Percentiles rank a stretch among this genome's conserved stretches.
Conservation (phyloP, 2,888 invertebrate genomes). For the Spatulosminthurus flaviceps region DNA sequence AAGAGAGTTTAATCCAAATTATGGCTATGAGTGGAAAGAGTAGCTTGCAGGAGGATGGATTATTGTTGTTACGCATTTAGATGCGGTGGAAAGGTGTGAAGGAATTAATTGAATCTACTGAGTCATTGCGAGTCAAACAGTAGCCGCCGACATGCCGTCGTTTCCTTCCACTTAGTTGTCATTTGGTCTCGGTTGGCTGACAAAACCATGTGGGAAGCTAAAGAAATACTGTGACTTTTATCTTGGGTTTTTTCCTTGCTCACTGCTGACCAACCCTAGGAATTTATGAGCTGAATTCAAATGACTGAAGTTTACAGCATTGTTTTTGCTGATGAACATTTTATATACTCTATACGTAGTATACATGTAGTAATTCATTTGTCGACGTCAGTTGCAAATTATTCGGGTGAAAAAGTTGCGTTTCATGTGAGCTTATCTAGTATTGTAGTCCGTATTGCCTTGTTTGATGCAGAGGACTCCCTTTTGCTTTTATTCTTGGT, state of each 20-base stretch:
- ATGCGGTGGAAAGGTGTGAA: constrained; percentile 60
- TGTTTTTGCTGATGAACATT: no score
- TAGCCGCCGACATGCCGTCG: constrained; percentile 54
- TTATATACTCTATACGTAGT: no score
- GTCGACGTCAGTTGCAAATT: not conserved
- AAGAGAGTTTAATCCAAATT: constrained; percentile 1
- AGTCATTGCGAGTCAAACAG: constrained; percentile 60
- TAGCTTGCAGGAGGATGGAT: constrained; percentile 10
- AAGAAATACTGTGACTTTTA: constrained; percentile 32
- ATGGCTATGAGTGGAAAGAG: constrained; percentile 4
- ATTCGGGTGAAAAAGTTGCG: not conserved
- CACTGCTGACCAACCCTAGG: not conserved
- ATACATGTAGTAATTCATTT: not conserved
- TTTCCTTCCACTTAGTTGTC: constrained; percentile 47
- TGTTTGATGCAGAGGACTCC: no score
- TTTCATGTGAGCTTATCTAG: no score
- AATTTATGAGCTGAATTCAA: constrained; percentile 14
- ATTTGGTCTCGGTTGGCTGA: constrained; percentile 50
- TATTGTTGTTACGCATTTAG: constrained; percentile 51
- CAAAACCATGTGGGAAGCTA: constrained; percentile 45
- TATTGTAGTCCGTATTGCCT: no score
- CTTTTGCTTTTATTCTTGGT: no score
- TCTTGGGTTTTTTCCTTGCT: not conserved
- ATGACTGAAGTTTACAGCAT: not conserved
- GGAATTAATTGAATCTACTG: constrained; percentile 63